Evolutionary conservation across 1,140 invertebrate species (phyloP).

Genomic region (Sinonovacula constricta): DNA sequence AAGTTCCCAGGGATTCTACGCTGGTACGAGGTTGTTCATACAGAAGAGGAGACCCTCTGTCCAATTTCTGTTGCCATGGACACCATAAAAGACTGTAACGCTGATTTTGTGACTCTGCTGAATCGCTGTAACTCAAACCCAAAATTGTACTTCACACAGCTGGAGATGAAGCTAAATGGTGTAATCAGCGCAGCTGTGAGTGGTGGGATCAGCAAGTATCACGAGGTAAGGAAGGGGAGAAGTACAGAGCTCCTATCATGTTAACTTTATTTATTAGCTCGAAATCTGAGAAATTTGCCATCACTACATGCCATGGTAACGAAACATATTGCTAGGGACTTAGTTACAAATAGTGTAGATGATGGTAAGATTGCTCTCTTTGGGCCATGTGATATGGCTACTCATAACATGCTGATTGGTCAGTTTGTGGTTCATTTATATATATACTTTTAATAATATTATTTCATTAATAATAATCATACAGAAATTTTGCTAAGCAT

Average conservation of each 20-base stretch:
- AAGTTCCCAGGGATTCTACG: constrained; percentile 75
- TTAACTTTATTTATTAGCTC: background rate
- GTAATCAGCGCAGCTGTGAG: constrained; percentile 72
- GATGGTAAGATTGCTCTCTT: no score
- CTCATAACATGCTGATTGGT: no score
- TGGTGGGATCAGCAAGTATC: constrained; percentile 74
- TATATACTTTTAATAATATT: no score
- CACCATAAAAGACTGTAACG: constrained; percentile 63
- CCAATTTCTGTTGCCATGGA: constrained; percentile 73
- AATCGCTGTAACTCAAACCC: constrained; percentile 50
- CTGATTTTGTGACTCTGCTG: constrained; percentile 61
- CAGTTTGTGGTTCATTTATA: no score
- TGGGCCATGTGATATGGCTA: no score
- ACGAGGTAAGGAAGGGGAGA: constrained; percentile 65
- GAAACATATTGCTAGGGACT: no score
- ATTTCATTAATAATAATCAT: no score
- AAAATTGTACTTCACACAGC: constrained; percentile 52
- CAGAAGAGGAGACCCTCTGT: constrained; percentile 55
- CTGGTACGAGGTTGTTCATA: constrained; percentile 72
- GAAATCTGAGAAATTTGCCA: background rate
- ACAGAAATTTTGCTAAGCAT: no score
- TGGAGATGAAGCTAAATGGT: constrained; percentile 89
- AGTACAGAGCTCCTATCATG: background rate
- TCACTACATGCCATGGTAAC: no score
- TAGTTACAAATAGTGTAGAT: no score